A percentile compares a stretch with the other conserved stretches of the same genome.
Evolutionary conservation across 2,113 vertebrate species (phyloP).

Genomic region (Gadus macrocephalus): DNA sequence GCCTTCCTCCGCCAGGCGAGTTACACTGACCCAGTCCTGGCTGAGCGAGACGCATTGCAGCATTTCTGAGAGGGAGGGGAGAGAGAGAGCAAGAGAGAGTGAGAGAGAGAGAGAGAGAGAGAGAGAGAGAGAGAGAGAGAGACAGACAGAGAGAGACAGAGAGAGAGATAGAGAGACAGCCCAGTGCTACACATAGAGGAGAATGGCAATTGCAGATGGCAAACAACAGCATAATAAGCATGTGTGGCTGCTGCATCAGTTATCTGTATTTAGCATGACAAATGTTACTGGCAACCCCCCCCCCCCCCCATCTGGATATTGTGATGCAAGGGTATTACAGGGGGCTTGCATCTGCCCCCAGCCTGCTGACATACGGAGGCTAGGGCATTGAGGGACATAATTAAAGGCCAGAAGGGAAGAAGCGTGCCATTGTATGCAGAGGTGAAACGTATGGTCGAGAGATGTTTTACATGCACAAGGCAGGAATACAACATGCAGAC

Average conservation of each 20-base stretch:
- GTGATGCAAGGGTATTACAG: slow-evolving; percentile 5
- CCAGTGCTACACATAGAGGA: slow-evolving; percentile 34
- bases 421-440: not conserved
- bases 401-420: slow-evolving; percentile 3
- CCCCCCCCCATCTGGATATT: slow-evolving; percentile 5
- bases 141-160: not conserved
- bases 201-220: slow-evolving; percentile 27
- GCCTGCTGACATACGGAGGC: slow-evolving; percentile 33
- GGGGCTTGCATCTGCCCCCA: slow-evolving; percentile 17
- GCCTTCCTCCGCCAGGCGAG: slow-evolving; percentile 58
- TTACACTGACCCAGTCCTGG: slow-evolving; percentile 76
- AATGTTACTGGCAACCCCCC: slow-evolving; percentile 24
- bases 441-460: slow-evolving; percentile 12
- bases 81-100: slow-evolving; percentile 8
- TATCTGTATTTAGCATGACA: not conserved
- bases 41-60: slow-evolving; percentile 78
- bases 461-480: not conserved
- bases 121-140: not conserved
- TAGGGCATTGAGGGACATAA: slow-evolving; percentile 34
- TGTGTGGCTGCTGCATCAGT: slow-evolving; percentile 33
- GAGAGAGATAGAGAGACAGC: not conserved
- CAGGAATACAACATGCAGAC: not conserved
- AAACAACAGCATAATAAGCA: slow-evolving; percentile 16
- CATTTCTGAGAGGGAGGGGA: slow-evolving; percentile 68
- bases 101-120: slow-evolving; percentile 25